phyloP scores from a whole-genome alignment of 2,113 vertebrate species.

The Archocentrus centrarchus region DNA sequence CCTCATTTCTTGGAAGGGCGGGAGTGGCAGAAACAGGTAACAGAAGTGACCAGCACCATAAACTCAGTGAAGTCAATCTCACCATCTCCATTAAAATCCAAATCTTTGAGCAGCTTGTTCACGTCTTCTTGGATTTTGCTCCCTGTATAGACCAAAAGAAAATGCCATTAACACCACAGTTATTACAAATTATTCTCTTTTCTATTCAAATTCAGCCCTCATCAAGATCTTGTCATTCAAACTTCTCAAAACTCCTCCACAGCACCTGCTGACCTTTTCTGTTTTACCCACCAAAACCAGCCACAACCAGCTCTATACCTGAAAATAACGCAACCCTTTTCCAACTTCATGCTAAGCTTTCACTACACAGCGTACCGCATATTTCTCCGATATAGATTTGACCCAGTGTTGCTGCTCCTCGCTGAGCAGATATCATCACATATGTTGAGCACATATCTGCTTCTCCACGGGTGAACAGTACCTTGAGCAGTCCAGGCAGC shows the following conservation, averaged over 20 bases:
- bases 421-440: neutral
- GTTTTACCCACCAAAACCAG: neutral
- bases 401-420: neutral
- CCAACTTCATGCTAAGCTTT: neutral
- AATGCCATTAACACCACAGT: neutral
- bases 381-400: neutral
- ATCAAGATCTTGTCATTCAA: neutral
- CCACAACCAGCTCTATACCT: neutral
- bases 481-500: slow-evolving; percentile 79
- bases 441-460: neutral
- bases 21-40: too few relatives aligned
- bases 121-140: slow-evolving; percentile 60
- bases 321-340: neutral
- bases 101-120: slow-evolving; percentile 72
- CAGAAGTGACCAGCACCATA: neutral
- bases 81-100: too few relatives aligned
- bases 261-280: neutral
- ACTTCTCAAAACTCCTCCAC: rapidly evolving
- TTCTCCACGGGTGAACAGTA: slow-evolving; percentile 40
- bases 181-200: neutral
- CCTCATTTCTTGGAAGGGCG: slow-evolving; percentile 38
- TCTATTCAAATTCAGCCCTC: rapidly evolving
- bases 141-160: slow-evolving; percentile 16
- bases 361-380: neutral
- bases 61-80: slow-evolving; percentile 79